Conservation (phyloP, 1,140 invertebrate species). For the Diorhabda carinulata region DNA sequence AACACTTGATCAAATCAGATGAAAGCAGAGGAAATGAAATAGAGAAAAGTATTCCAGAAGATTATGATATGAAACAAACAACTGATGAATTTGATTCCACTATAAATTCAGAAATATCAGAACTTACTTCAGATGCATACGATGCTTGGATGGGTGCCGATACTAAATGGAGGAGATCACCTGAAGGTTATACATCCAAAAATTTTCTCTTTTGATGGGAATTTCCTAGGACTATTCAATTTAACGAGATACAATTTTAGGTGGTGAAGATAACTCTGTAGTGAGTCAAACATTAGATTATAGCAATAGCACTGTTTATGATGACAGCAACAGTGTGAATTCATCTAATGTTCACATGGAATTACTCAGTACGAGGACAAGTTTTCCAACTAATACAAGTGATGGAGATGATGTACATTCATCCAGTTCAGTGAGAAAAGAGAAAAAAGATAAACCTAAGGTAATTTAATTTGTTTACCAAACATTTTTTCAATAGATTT, state of each 20-base stretch:
- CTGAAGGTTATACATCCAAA: conserved; percentile 49
- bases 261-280: conserved; percentile 56
- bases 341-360: conserved; percentile 57
- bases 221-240: too few species aligned
- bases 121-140: conserved; percentile 53
- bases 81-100: conserved; percentile 50
- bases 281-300: conserved; percentile 50
- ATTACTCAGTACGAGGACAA: conserved; percentile 50
- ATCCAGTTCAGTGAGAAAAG: conserved; percentile 46
- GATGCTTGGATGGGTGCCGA: conserved; percentile 56
- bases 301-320: conserved; percentile 53
- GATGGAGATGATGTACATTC: conserved; percentile 42
- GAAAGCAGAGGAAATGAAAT: conserved; percentile 41
- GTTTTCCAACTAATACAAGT: conserved; percentile 49
- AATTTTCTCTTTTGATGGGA: too few species aligned
- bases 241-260: conserved; percentile 17
- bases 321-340: conserved; percentile 50
- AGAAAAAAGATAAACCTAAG: conserved; percentile 52
- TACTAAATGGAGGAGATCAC: conserved; percentile 58
- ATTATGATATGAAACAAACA: conserved; percentile 45
- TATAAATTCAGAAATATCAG: conserved; percentile 50
- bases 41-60: conserved; percentile 37
- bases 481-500: background rate
- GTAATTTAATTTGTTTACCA: background rate
- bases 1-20: conserved; percentile 23